Percentiles rank a stretch among this genome's conserved stretches.
Evolutionary conservation across 2,888 invertebrate species (phyloP).

Genomic region (Athalia circularis): DNA sequence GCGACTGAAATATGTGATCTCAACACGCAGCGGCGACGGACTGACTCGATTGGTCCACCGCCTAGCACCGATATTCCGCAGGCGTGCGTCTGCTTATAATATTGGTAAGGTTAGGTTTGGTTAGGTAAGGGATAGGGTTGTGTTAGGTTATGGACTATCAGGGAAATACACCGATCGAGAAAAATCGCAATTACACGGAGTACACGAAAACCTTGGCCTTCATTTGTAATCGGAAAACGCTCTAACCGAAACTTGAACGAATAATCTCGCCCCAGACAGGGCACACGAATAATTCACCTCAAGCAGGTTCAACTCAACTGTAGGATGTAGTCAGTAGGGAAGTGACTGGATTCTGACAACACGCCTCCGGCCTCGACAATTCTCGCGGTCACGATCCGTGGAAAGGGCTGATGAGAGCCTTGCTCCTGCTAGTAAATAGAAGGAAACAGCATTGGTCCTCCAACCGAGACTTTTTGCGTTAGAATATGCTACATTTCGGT

Average conservation of each 20-base stretch:
- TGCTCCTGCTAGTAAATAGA: not conserved
- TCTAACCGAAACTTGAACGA: not conserved
- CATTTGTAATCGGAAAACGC: not conserved
- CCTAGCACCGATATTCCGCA: slow-evolving; percentile 38
- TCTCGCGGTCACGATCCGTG: slow-evolving; percentile 22
- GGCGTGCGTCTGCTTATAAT: slow-evolving; percentile 44
- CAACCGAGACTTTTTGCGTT: slow-evolving; percentile 12
- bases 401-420: slow-evolving; percentile 17
- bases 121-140: no score
- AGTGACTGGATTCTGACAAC: slow-evolving; percentile 41
- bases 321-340: not conserved
- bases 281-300: slow-evolving; percentile 6
- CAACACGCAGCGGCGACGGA: slow-evolving; percentile 59
- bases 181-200: not conserved
- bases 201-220: not conserved
- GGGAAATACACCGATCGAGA: slow-evolving; percentile 16
- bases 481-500: slow-evolving; percentile 7
- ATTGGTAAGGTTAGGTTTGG: slow-evolving; percentile 24
- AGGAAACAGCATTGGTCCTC: slow-evolving; percentile 34
- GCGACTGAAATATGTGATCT: slow-evolving; percentile 52
- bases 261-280: not conserved
- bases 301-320: not conserved
- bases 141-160: slow-evolving; percentile 37
- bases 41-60: slow-evolving; percentile 52
- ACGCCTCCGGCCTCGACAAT: slow-evolving; percentile 36